phyloP scores from a whole-genome alignment of 2,113 vertebrate genomes.

The Uria lomvia region DNA sequence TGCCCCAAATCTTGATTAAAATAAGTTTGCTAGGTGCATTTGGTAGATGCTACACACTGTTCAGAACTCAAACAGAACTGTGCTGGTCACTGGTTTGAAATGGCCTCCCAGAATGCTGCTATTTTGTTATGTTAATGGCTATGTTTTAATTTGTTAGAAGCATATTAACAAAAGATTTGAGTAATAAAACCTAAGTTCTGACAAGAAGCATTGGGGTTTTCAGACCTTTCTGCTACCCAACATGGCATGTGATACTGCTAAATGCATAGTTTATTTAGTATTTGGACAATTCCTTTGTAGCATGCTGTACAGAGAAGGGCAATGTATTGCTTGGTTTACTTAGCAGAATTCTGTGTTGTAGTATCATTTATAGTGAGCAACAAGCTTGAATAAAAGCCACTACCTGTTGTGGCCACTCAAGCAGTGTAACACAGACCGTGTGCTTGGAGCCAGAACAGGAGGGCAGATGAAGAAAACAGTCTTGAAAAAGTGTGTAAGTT shows the following conservation, averaged over 20 bases:
- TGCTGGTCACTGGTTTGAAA: not conserved
- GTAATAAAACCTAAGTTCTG: not conserved
- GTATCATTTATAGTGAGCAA: not conserved
- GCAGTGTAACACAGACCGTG: not conserved
- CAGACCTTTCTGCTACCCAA: not conserved
- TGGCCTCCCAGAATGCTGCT: not conserved
- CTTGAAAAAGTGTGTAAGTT: not conserved
- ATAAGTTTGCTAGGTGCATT: not conserved
- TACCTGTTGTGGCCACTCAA: not conserved
- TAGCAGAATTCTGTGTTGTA: not conserved
- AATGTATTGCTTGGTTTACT: not conserved
- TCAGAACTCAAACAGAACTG: not conserved
- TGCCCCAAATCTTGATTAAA: not conserved
- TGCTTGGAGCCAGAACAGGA: not conserved
- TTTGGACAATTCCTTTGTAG: not conserved
- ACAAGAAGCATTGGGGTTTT: not conserved
- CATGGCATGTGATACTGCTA: not conserved
- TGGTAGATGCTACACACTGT: not conserved
- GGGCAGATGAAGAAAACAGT: not conserved
- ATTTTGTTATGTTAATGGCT: not conserved
- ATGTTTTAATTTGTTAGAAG: not conserved
- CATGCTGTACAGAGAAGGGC: not conserved
- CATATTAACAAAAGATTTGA: not conserved
- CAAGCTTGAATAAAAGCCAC: not conserved
- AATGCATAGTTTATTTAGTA: not conserved